These are phyloP conservation scores for Cichladusa arquata DNA, from an alignment of 2,113 vertebrate genomes.

Conservation along the genomic window DNA sequence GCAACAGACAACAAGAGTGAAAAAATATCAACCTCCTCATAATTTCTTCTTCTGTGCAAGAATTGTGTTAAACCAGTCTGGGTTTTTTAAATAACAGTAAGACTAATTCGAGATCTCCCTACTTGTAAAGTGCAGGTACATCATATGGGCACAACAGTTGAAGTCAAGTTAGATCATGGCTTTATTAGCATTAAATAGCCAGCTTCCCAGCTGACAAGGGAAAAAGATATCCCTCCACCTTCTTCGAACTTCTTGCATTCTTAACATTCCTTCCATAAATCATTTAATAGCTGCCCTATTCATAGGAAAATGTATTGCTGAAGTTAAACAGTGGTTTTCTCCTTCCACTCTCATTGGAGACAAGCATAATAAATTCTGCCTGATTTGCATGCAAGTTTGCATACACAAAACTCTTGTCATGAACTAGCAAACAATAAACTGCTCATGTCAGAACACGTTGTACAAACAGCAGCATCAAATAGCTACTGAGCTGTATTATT, in stretches of 20 bases:
- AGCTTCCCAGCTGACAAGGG: neutral
- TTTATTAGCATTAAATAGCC: neutral
- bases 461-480: neutral
- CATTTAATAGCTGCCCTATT: constrained; percentile 24
- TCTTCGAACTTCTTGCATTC: constrained; percentile 33
- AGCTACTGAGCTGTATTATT: neutral
- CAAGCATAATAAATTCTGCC: constrained; percentile 13
- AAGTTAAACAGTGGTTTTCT: neutral
- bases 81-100: neutral
- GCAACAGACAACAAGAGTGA: neutral
- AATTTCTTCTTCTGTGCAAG: neutral
- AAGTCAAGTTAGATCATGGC: neutral
- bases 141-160: neutral
- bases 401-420: constrained; percentile 41
- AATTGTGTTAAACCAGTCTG: neutral
- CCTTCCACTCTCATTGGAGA: neutral
- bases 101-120: neutral
- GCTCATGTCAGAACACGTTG: neutral
- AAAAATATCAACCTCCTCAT: neutral
- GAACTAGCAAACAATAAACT: constrained; percentile 23
- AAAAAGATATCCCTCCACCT: neutral
- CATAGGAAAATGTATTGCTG: constrained; percentile 51
- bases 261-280: constrained; percentile 38
- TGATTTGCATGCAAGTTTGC: constrained; percentile 65
- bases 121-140: neutral